Percentiles rank a stretch among this genome's conserved stretches.
phyloP scores from a whole-genome alignment of 92 coral and sea anemone genomes.

The Parazoanthus darwini region DNA sequence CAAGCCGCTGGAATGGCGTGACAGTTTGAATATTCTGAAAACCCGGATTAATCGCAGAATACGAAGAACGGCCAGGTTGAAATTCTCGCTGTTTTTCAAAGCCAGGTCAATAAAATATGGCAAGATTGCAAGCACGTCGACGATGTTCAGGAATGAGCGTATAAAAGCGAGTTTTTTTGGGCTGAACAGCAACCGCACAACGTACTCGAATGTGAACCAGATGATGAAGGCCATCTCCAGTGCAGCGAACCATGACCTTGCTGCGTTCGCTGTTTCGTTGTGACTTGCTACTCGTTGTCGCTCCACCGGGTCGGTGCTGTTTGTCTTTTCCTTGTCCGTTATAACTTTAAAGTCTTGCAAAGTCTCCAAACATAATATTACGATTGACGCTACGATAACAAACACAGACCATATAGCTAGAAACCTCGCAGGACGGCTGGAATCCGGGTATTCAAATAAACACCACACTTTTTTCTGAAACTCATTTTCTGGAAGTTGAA shows the following conservation, averaged over 20 bases:
- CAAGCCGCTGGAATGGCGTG: constrained; percentile 95
- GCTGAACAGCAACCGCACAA: constrained; percentile 77
- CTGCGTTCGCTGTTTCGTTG: constrained; percentile 59
- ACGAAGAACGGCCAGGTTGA: constrained; percentile 90
- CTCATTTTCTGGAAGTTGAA: constrained; percentile 60
- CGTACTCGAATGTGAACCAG: constrained; percentile 96
- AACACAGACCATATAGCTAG: constrained; percentile 88
- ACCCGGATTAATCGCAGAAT: constrained; percentile 94
- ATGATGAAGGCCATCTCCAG: constrained; percentile 90
- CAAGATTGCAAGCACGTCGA: constrained; percentile 89
- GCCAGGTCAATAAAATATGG: constrained; percentile 92
- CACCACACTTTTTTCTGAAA: constrained; percentile 81
- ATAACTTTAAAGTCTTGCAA: constrained; percentile 71
- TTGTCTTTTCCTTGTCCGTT: constrained; percentile 49
- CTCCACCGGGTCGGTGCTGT: constrained; percentile 70
- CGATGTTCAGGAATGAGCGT: constrained; percentile 87
- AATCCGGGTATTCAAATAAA: constrained; percentile 92
- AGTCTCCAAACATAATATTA: constrained; percentile 89
- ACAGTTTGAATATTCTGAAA: constrained; percentile 92
- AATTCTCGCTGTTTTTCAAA: constrained; percentile 67
- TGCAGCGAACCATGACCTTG: constrained; percentile 64
- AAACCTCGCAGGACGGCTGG: constrained; percentile 80
- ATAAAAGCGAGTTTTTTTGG: constrained; percentile 80
- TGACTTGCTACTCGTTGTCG: constrained; percentile 48
- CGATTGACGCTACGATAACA: constrained; percentile 89